Base-by-base conservation (phyloP, 2,888 invertebrate species). In the Drosophila falleni region DNA sequence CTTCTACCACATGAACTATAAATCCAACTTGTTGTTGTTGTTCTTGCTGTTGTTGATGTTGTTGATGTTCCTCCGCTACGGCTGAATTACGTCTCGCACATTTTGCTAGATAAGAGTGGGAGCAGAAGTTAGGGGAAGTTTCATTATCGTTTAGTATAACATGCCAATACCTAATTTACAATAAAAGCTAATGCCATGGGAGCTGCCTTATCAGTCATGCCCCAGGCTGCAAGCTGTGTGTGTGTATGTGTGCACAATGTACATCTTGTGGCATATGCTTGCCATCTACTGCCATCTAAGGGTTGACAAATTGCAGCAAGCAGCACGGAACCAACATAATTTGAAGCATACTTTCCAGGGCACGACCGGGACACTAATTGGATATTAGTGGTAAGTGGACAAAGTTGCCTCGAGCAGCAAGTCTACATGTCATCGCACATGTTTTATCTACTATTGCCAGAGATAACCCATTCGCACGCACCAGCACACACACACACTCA, bases 91-190 rank as follows among this genome's bases (percentile, higher is more conserved):
- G 83, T 72, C 87, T 77, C 73, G 71, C 70, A 75, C 84, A 85
- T 85, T 65, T 81, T 81, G 71, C 89, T 84, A 58, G 54, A 78
- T 60, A 53, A 63, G 56, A 71, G 47, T 69, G 26, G 23, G 31
- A 41, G 26, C 37, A 23, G 41, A 16, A 33, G 29, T 19, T 23
- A 50, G 37, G 37, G 29, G 23, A 23, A 47, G 78, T 65, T 61
- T 80, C 71, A 79, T 82, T 88, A 88, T 86, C 84, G 89, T 78
- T 89, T 78, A 72, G 87, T 87, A 50, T 67, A 76, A 84, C 89
- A 89, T 74, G 89, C 78, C 89, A 89, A 85, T 89, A 89, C 83
- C 89, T 83, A 85, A 89, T 89, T 84, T 84, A 74, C 81, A 81
- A 87, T 78, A 87, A 86, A 88, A 78, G 67, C 71, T 62, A 67